Percentiles rank a stretch among this genome's conserved stretches.
Evolutionary conservation across 2,888 invertebrate species (phyloP).

Genomic region (Helicoverpa assulta): DNA sequence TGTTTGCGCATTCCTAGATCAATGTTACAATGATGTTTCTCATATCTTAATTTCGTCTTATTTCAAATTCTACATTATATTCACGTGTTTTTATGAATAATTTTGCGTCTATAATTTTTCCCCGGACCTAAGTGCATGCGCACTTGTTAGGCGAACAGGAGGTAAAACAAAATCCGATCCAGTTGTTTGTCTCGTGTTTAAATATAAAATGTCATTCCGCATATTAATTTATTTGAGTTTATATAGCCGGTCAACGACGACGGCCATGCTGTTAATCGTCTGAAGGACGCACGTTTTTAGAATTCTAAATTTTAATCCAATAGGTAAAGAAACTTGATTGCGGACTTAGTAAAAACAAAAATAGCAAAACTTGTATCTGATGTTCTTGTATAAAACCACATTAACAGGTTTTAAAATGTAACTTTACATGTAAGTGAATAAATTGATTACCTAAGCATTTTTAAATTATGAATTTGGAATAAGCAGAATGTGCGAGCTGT

Average conservation of each 20-base stretch:
- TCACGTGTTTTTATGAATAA: not conserved
- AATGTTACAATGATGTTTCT: constrained; percentile 3
- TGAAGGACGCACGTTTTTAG: constrained; percentile 18
- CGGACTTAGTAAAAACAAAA: constrained; percentile 2
- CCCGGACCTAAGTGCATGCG: not conserved
- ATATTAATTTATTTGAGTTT: not conserved
- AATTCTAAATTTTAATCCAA: constrained; percentile 16
- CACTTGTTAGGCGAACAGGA: not conserved
- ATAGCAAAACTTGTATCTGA: constrained; percentile 14
- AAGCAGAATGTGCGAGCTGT: too few relatives aligned
- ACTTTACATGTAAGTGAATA: constrained; percentile 7
- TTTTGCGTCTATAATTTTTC: not conserved
- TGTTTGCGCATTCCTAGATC: constrained; percentile 4
- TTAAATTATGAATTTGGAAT: too few relatives aligned
- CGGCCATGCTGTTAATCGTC: not conserved
- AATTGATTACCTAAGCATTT: not conserved
- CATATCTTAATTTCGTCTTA: not conserved
- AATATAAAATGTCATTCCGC: not conserved
- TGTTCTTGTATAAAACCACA: constrained; percentile 12
- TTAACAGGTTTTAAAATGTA: constrained; percentile 30
- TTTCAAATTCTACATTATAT: not conserved
- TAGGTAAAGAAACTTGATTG: constrained; percentile 6
- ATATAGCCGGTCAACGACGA: not conserved
- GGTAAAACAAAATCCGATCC: not conserved
- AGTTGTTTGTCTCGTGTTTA: not conserved